phyloP scores from a whole-genome alignment of 2,888 invertebrate genomes.

The Drosophila melanosoma region DNA sequence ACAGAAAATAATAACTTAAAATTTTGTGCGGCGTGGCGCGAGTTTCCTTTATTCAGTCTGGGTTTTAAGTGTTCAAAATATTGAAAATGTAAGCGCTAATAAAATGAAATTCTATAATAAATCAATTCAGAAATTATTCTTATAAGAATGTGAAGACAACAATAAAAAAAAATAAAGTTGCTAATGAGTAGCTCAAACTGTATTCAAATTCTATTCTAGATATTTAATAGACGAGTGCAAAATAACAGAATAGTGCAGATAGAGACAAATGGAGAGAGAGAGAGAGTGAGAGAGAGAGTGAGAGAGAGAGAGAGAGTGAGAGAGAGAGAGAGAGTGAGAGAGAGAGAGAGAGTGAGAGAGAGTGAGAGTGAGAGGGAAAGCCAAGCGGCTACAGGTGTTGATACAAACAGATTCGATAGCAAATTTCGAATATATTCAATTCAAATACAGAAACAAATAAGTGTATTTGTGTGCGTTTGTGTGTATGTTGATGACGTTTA shows the following conservation, averaged over 20 bases:
- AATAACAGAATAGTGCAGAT: conserved; percentile 4
- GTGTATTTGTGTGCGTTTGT: conserved; percentile 2
- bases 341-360: background rate
- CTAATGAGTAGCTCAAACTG: conserved; percentile 31
- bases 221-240: conserved; percentile 25
- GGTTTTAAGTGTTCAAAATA: conserved; percentile 15
- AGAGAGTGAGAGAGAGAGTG: conserved; percentile 1
- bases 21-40: conserved; percentile 16
- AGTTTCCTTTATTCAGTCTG: background rate
- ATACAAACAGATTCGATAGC: conserved; percentile 46
- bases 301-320: conserved; percentile 6
- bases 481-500: conserved; percentile 24
- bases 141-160: conserved; percentile 15
- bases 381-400: conserved; percentile 59
- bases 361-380: conserved; percentile 5
- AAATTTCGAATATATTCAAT: conserved; percentile 40
- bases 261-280: conserved; percentile 1
- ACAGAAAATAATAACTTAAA: conserved; percentile 10
- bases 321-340: conserved; percentile 1
- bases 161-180: conserved; percentile 32
- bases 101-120: background rate
- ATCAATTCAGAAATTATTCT: conserved; percentile 3
- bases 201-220: conserved; percentile 12
- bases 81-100: conserved; percentile 60
- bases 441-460: conserved; percentile 37